Conservation (phyloP, 2,888 invertebrate species). For the Choreutis nemorana region DNA sequence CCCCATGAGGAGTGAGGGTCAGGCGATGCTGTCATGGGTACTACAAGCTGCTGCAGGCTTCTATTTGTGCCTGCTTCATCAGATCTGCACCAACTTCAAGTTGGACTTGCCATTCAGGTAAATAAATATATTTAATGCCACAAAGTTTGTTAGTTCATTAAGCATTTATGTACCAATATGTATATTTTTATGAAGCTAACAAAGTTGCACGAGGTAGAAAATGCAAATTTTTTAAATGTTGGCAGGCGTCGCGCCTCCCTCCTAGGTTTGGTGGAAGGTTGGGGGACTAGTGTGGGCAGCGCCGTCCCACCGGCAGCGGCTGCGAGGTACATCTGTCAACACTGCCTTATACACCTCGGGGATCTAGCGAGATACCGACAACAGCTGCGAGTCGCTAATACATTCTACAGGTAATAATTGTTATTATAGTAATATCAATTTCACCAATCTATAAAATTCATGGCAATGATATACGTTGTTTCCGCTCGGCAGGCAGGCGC, state of each 20-base stretch:
- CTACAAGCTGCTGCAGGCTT: slow-evolving; percentile 87
- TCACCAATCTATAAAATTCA: no score
- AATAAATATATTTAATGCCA: slow-evolving; percentile 2
- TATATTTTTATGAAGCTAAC: no score
- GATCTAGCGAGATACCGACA: slow-evolving; percentile 86
- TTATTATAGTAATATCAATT: no score
- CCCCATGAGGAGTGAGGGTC: slow-evolving; percentile 75
- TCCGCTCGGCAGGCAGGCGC: slow-evolving; percentile 75
- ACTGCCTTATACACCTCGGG: slow-evolving; percentile 88
- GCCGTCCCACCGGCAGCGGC: slow-evolving; percentile 66
- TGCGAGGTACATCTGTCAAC: slow-evolving; percentile 86
- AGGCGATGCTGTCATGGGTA: slow-evolving; percentile 81
- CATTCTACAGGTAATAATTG: slow-evolving; percentile 73
- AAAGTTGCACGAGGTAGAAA: no score
- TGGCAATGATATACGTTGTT: background rate
- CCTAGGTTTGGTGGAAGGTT: slow-evolving; percentile 47
- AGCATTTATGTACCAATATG: no score
- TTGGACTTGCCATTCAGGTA: slow-evolving; percentile 79
- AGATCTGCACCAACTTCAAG: slow-evolving; percentile 82
- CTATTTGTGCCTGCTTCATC: slow-evolving; percentile 81
- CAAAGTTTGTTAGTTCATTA: no score
- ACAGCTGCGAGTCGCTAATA: slow-evolving; percentile 82
- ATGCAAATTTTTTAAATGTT: background rate
- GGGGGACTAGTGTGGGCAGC: slow-evolving; percentile 32
- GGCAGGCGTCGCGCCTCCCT: slow-evolving; percentile 47